Evolutionary conservation across 2,888 invertebrate genomes (phyloP).

Genomic region (Philopedon plagiatum): DNA sequence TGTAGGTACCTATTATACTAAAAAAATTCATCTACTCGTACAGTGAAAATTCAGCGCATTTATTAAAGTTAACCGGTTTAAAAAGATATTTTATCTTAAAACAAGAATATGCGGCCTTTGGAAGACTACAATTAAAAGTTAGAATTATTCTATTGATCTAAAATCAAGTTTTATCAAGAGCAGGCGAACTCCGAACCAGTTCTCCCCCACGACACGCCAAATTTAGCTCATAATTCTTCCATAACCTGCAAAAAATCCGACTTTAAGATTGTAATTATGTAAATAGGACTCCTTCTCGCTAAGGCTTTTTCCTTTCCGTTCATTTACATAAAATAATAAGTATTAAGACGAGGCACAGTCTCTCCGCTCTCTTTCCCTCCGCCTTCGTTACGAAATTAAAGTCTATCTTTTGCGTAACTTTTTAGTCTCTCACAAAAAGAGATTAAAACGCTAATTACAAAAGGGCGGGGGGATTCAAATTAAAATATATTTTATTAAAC

Average conservation of each 20-base stretch:
- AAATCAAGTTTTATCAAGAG: no score
- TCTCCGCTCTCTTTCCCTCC: no score
- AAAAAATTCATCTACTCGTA: no score
- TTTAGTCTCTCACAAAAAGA: constrained; percentile 54
- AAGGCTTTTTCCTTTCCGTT: constrained; percentile 60
- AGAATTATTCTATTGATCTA: no score
- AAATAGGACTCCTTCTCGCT: constrained; percentile 54
- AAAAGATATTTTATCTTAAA: no score
- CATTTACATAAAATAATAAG: constrained; percentile 60
- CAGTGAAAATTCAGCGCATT: no score
- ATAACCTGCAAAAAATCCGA: constrained; percentile 11
- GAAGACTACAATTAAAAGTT: no score
- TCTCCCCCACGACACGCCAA: not conserved
- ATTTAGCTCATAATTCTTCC: not conserved
- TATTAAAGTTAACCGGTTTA: no score
- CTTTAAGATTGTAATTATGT: constrained; percentile 61
- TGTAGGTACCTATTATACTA: no score
- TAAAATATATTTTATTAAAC: not conserved
- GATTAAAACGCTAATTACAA: constrained; percentile 52
- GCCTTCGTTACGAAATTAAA: constrained; percentile 53
- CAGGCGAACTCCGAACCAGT: no score
- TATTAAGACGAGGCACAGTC: constrained; percentile 54
- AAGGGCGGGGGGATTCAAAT: constrained; percentile 10
- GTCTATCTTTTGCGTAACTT: constrained; percentile 55
- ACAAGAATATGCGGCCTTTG: no score